Base-by-base conservation (phyloP, 2,888 invertebrate genomes). In the Heliconius aoede region DNA sequence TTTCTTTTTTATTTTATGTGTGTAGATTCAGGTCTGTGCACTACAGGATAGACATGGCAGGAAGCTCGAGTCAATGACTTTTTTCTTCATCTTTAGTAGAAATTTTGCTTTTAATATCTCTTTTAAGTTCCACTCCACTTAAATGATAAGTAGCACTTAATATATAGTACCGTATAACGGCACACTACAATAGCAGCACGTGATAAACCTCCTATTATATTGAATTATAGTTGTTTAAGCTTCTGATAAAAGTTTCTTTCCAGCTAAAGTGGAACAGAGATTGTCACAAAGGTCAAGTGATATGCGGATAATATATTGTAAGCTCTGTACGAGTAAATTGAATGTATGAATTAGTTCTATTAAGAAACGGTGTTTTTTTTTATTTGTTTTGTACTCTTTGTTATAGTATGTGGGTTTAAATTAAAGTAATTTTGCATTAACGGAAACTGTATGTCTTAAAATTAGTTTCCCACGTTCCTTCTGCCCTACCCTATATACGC, bases 221-320 rank as follows among this genome's bases (percentile, higher is more conserved):
- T 36, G 58, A 72, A 58, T 60, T 60, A 61, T 61, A 61, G 26
- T 32, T 32, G 40, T 36, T 61, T 26, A 40, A 9, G 58, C 61
- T 40, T 26, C 36, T 72, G 72, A 60, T 61, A 61, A 32, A 61
- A 60, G 72, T 60, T 72, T 72, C 60, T 72, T 72, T 72, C 40
- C 58, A 60, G 40, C 26, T 40, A 72, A 72, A 72, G 36, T 72
- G 21, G 72, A 21, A 36, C 72, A 72, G 40, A 72, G 72, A 72
- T 72, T 72, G 40, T 61, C 60, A 60, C 58, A 61, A 72, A 72
- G 61, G 61, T 60, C 36, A 60, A 26, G 28, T 32, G 72, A 72
- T 61, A 72, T 5, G 36, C 8, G 36, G 26, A 7, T 60, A 28
- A 26, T 60, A 60, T 72, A 72, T 72, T 26, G 26, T 40, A 18